Conservation (phyloP, 2,797 vertebrate species). For the Percopsis omiscomaycus region DNA sequence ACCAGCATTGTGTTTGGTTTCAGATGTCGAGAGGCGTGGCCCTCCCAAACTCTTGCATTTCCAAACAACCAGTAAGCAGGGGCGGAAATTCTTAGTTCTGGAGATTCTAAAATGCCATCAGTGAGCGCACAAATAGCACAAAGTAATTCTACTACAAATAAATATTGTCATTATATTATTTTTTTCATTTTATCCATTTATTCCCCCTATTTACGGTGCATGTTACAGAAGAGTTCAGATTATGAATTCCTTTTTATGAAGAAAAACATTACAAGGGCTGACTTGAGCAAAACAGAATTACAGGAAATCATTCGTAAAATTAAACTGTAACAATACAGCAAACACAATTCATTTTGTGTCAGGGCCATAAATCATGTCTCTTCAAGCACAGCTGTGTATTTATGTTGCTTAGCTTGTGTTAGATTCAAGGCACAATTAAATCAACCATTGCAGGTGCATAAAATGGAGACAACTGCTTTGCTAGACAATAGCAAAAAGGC, state of each 20-base stretch:
- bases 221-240: slow-evolving; percentile 27
- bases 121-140: no score
- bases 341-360: slow-evolving; percentile 56
- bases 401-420: slow-evolving; percentile 48
- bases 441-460: slow-evolving; percentile 61
- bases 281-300: slow-evolving; percentile 38
- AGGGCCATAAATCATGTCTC: slow-evolving; percentile 45
- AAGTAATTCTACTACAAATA: slow-evolving; percentile 27
- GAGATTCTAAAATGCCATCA: no score
- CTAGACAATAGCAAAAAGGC: slow-evolving; percentile 50
- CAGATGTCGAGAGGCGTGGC: no score
- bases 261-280: slow-evolving; percentile 26
- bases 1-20: no score
- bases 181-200: slow-evolving; percentile 3
- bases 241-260: slow-evolving; percentile 36
- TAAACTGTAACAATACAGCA: slow-evolving; percentile 46
- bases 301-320: slow-evolving; percentile 58
- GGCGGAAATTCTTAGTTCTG: no score
- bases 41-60: no score
- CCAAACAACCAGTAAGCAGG: no score
- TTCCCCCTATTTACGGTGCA: slow-evolving; percentile 11
- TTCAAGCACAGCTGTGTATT: slow-evolving; percentile 45
- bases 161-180: slow-evolving; percentile 22
- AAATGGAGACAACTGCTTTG: slow-evolving; percentile 40
- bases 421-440: slow-evolving; percentile 55